phyloP scores from a whole-genome alignment of 2,888 invertebrate genomes.

The Oscheius sp. region DNA sequence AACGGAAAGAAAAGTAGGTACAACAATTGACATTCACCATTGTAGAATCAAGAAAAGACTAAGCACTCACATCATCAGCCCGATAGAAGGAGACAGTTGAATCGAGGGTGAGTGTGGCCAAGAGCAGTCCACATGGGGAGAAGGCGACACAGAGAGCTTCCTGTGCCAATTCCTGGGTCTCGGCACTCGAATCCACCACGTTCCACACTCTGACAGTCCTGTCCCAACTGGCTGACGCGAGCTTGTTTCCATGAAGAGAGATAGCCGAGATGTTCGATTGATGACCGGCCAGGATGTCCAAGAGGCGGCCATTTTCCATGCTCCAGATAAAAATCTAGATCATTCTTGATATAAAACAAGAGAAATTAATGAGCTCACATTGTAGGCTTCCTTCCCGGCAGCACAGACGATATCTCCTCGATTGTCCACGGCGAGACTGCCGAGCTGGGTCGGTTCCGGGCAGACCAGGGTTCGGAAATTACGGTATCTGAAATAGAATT shows the following conservation, averaged over 20 bases:
- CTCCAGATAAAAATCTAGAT: conserved; percentile 93
- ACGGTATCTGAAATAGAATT: conserved; percentile 82
- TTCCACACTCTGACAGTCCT: conserved; percentile 75
- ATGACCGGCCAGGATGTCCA: conserved; percentile 91
- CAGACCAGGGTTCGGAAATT: conserved; percentile 96
- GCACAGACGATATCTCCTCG: conserved; percentile 90
- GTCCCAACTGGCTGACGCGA: conserved; percentile 90
- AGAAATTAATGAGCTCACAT: conserved; percentile 32
- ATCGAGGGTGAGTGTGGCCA: conserved; percentile 91
- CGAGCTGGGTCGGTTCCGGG: conserved; percentile 90
- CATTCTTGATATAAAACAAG: background rate
- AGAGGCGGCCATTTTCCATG: conserved; percentile 87
- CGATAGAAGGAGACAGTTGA: conserved; percentile 87
- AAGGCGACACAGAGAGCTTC: conserved; percentile 84
- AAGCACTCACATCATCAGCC: conserved; percentile 74
- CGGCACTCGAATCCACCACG: conserved; percentile 48
- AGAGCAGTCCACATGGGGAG: conserved; percentile 89
- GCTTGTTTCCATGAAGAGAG: conserved; percentile 81
- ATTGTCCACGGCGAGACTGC: conserved; percentile 87
- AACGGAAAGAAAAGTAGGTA: too few relatives aligned
- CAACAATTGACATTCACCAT: too few relatives aligned
- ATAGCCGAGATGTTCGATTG: conserved; percentile 89
- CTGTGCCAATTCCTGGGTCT: conserved; percentile 51
- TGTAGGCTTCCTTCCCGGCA: conserved; percentile 90
- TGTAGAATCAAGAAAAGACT: too few relatives aligned